Evolutionary conservation across 2,888 invertebrate species (phyloP).

Genomic region (Reticulitermes lucifugus): DNA sequence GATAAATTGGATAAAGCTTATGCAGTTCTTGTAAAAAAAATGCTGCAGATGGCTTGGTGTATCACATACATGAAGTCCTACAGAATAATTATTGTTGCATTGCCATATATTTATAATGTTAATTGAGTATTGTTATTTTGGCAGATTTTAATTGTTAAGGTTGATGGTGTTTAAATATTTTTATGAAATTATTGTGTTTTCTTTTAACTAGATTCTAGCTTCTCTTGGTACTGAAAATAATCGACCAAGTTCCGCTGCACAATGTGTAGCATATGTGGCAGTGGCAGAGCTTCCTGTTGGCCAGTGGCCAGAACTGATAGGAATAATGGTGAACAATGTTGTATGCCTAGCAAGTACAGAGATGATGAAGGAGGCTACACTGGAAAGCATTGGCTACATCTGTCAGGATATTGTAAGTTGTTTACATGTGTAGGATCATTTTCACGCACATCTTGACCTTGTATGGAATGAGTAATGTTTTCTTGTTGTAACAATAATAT

Average conservation of each 20-base stretch:
- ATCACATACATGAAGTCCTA: too few species aligned
- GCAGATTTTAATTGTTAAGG: too few species aligned
- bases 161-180: too few species aligned
- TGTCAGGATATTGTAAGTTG: slow-evolving; percentile 90
- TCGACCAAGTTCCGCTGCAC: slow-evolving; percentile 97
- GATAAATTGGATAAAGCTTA: too few species aligned
- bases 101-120: too few species aligned
- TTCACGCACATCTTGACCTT: neutral
- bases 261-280: slow-evolving; percentile 98
- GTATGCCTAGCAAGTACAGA: slow-evolving; percentile 88
- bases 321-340: slow-evolving; percentile 90
- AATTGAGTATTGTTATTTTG: too few species aligned
- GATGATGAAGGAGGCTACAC: slow-evolving; percentile 94
- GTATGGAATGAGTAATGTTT: neutral
- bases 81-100: too few species aligned
- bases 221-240: slow-evolving; percentile 96
- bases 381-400: slow-evolving; percentile 98
- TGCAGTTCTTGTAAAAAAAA: too few species aligned
- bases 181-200: too few species aligned
- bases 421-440: neutral
- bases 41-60: too few species aligned
- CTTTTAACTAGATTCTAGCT: slow-evolving; percentile 78
- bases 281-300: slow-evolving; percentile 94
- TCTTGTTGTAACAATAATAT: neutral
- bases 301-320: slow-evolving; percentile 93